Conservation (phyloP, 2,888 invertebrate genomes). For the Sarcophaga caerulescens region DNA sequence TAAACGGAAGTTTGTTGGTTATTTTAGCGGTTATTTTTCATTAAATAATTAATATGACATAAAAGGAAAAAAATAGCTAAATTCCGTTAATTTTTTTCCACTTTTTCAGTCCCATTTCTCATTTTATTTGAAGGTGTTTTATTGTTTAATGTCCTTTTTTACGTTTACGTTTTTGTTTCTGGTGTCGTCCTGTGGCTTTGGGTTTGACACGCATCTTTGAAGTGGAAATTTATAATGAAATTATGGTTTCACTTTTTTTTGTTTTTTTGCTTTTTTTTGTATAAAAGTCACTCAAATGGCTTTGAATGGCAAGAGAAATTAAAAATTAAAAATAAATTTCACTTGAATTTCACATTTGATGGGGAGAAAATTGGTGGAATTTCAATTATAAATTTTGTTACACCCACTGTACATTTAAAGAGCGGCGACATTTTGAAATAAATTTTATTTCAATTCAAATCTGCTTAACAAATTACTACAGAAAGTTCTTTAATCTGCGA, state of each 20-base stretch:
- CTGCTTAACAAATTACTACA: too few relatives aligned
- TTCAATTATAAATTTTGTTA: background rate
- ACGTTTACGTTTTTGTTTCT: conserved; percentile 11
- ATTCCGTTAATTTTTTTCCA: background rate
- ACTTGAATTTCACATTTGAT: background rate
- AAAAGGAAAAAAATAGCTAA: conserved; percentile 9
- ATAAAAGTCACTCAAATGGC: conserved; percentile 15
- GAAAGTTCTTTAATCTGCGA: too few relatives aligned
- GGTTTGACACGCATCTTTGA: conserved; percentile 21
- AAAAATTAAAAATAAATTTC: conserved; percentile 31
- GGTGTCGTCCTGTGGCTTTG: conserved; percentile 6
- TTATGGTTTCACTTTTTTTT: background rate
- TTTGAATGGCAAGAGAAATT: too few relatives aligned
- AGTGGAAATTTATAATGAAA: conserved; percentile 24
- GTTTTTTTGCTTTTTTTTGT: background rate
- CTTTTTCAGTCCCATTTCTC: too few relatives aligned
- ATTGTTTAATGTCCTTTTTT: conserved; percentile 30
- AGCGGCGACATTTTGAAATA: too few relatives aligned
- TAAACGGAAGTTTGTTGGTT: conserved; percentile 22
- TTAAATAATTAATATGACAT: conserved; percentile 37
- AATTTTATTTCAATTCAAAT: too few relatives aligned
- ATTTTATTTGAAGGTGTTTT: background rate
- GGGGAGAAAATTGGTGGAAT: background rate
- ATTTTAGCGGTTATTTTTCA: conserved; percentile 8
- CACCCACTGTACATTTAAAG: background rate